phyloP scores from a whole-genome alignment of 2,113 vertebrate species.

The Pituophis catenifer region DNA sequence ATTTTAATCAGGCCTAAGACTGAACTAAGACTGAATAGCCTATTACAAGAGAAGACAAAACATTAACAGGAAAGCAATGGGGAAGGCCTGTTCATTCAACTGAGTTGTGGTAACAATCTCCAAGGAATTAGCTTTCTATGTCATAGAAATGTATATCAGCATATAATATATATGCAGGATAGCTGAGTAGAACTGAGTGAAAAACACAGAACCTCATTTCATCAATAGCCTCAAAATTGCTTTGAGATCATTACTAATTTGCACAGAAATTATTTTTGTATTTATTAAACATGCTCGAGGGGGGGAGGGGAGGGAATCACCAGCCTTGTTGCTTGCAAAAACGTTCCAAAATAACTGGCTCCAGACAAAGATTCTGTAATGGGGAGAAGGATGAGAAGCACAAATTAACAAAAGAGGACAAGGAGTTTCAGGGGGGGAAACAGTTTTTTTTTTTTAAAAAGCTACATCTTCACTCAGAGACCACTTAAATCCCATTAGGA shows the following conservation, averaged over 20 bases:
- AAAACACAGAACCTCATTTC: neutral
- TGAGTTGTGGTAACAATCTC: neutral
- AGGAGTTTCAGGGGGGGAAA: neutral
- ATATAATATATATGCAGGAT: neutral
- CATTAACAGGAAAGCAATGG: neutral
- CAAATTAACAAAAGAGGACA: neutral
- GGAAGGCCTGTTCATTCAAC: neutral
- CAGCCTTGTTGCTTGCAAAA: neutral
- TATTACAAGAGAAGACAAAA: neutral
- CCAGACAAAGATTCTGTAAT: neutral
- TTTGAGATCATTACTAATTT: conserved; percentile 2
- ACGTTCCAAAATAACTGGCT: neutral
- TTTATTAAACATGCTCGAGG: conserved; percentile 4
- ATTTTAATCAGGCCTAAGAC: neutral
- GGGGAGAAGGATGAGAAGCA: neutral
- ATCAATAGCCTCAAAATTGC: neutral
- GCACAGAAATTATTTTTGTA: neutral
- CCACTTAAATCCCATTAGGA: neutral
- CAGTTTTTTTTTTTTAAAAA: neutral
- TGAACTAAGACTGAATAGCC: neutral
- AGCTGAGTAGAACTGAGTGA: neutral
- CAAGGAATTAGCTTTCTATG: neutral
- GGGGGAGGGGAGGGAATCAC: too few species aligned
- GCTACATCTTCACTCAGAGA: too few species aligned
- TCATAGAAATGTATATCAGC: neutral